Conservation (phyloP, 2,888 invertebrate genomes). For the Drosophila borealis region DNA sequence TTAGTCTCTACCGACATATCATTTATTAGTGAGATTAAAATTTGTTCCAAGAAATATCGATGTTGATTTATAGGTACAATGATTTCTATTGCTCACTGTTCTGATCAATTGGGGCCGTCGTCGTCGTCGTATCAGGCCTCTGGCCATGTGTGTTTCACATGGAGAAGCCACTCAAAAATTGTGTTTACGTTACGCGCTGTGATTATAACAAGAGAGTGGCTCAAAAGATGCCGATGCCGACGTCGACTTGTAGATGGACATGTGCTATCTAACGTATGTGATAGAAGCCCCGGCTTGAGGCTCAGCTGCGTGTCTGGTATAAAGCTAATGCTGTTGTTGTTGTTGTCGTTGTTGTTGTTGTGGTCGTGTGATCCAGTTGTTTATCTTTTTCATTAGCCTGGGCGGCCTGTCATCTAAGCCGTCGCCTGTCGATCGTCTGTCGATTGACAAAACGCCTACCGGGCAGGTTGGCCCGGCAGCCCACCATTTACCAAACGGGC, state of each 20-base stretch:
- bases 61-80: slow-evolving; percentile 35
- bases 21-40: neutral
- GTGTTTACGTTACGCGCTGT: slow-evolving; percentile 76
- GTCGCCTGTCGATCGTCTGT: slow-evolving; percentile 71
- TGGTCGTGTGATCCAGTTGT: slow-evolving; percentile 71
- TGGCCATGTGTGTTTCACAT: slow-evolving; percentile 67
- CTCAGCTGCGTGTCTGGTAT: slow-evolving; percentile 28
- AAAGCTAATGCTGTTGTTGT: neutral
- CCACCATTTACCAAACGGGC: slow-evolving; percentile 60
- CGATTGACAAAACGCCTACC: slow-evolving; percentile 64
- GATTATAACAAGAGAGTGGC: slow-evolving; percentile 69
- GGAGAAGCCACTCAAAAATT: slow-evolving; percentile 73
- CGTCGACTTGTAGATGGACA: slow-evolving; percentile 50
- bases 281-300: slow-evolving; percentile 29
- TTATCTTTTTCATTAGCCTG: slow-evolving; percentile 76
- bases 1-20: neutral
- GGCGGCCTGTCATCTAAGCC: slow-evolving; percentile 76
- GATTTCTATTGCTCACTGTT: slow-evolving; percentile 50
- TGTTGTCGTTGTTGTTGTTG: slow-evolving; percentile 25
- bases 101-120: slow-evolving; percentile 12
- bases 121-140: slow-evolving; percentile 19
- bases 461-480: slow-evolving; percentile 31
- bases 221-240: slow-evolving; percentile 48
- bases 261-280: slow-evolving; percentile 55
- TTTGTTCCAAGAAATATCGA: slow-evolving; percentile 6